These are phyloP conservation scores for Heliconius nattereri DNA, from an alignment of 1,140 invertebrate genomes.

Conservation along the genomic window DNA sequence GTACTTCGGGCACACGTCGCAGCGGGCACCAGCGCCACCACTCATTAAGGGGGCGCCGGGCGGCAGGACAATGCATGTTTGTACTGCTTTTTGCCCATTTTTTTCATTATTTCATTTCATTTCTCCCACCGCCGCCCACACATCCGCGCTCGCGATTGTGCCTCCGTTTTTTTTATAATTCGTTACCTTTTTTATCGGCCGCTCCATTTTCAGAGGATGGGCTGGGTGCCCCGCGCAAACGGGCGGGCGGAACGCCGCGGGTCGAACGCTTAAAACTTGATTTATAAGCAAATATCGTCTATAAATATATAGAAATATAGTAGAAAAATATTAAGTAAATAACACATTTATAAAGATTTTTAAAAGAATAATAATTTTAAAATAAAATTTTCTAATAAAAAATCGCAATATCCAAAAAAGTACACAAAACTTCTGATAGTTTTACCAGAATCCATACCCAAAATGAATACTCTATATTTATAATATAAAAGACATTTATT, in stretches of 20 bases:
- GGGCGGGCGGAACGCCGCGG: slow-evolving; percentile 41
- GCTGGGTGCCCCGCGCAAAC: slow-evolving; percentile 50
- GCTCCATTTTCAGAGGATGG: slow-evolving; percentile 79
- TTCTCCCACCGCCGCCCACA: slow-evolving; percentile 77
- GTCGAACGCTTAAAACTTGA: slow-evolving; percentile 18
- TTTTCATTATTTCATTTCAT: slow-evolving; percentile 82
- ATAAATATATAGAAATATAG: not conserved
- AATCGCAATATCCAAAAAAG: not conserved
- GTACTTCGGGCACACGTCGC: slow-evolving; percentile 67
- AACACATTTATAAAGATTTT: not conserved
- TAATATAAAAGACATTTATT: not conserved
- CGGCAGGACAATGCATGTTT: slow-evolving; percentile 79
- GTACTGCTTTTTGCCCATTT: slow-evolving; percentile 80
- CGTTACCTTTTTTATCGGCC: slow-evolving; percentile 81
- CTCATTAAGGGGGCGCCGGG: slow-evolving; percentile 74
- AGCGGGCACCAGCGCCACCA: slow-evolving; percentile 53
- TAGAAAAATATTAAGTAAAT: not conserved
- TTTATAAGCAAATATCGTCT: not conserved
- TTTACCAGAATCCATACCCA: not conserved
- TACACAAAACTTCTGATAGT: not conserved
- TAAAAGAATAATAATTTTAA: too few species aligned
- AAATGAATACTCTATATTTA: too few species aligned
- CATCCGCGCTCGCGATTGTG: slow-evolving; percentile 78
- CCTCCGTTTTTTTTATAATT: slow-evolving; percentile 80
- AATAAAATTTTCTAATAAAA: not conserved